Evolutionary conservation across 2,888 invertebrate species (phyloP).

Genomic region (Drosophila anceps): DNA sequence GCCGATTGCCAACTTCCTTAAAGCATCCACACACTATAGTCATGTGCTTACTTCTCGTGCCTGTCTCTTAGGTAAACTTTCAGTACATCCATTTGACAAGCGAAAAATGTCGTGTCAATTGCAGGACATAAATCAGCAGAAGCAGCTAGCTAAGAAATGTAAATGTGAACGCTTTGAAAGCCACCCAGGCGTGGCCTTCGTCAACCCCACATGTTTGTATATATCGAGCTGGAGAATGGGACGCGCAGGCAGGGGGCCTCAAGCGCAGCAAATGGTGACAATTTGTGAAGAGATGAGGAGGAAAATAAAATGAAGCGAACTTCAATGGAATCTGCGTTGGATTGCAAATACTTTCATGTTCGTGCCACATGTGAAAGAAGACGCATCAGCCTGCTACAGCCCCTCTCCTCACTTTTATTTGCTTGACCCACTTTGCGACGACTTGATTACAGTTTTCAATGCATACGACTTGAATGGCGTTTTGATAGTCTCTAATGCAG

Average conservation of each 20-base stretch:
- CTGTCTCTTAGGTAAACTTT: conserved; percentile 37
- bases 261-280: conserved; percentile 72
- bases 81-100: conserved; percentile 63
- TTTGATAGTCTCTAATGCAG: conserved; percentile 78
- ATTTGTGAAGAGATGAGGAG: conserved; percentile 59
- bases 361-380: conserved; percentile 39
- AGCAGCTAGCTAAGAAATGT: conserved; percentile 46
- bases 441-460: conserved; percentile 75
- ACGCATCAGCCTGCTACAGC: neutral
- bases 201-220: conserved; percentile 37
- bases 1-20: conserved; percentile 24
- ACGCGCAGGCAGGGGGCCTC: conserved; percentile 8
- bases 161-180: conserved; percentile 62
- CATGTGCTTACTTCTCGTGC: neutral
- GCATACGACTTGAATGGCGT: conserved; percentile 67
- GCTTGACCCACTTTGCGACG: conserved; percentile 71
- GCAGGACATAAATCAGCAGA: conserved; percentile 66
- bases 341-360: conserved; percentile 65
- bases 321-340: conserved; percentile 53
- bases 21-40: conserved; percentile 4
- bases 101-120: conserved; percentile 74
- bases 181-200: conserved; percentile 47
- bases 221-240: neutral
- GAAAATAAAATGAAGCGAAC: conserved; percentile 7
- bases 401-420: conserved; percentile 49